Conservation (phyloP, 2,888 invertebrate species). For the Epiblema foenella region DNA sequence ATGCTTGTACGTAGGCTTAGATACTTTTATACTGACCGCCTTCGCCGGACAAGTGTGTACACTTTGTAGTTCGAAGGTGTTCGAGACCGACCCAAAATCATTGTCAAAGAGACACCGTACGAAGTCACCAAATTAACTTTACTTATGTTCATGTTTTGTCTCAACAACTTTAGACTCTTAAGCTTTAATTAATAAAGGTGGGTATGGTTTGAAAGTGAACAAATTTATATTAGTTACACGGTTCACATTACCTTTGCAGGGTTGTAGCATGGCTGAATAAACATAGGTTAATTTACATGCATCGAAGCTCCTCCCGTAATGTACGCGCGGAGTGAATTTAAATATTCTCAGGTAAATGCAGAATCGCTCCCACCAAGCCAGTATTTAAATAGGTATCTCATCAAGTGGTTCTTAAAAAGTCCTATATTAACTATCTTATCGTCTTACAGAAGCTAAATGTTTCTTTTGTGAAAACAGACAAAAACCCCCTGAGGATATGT, state of each 20-base stretch:
- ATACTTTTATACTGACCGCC: conserved; percentile 32
- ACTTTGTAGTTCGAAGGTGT: conserved; percentile 66
- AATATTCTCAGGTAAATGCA: conserved; percentile 67
- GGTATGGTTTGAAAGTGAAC: conserved; percentile 46
- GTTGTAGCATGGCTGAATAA: conserved; percentile 79
- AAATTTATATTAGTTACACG: conserved; percentile 55
- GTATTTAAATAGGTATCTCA: conserved; percentile 10
- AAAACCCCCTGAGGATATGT: too few species aligned
- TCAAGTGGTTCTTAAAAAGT: background rate
- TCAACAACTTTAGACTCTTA: conserved; percentile 58
- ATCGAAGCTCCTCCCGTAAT: conserved; percentile 81
- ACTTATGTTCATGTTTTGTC: conserved; percentile 54
- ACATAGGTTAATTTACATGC: conserved; percentile 82
- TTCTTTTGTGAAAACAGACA: conserved; percentile 6
- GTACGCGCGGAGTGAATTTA: conserved; percentile 77
- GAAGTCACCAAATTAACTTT: conserved; percentile 65
- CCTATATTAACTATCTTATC: background rate
- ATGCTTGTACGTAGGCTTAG: conserved; percentile 6
- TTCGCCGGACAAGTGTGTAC: conserved; percentile 53
- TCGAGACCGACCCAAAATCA: conserved; percentile 70
- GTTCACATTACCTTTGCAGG: conserved; percentile 76
- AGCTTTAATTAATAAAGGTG: conserved; percentile 50
- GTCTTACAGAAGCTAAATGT: background rate
- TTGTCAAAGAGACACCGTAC: conserved; percentile 77
- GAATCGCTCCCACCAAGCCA: conserved; percentile 56